These are phyloP conservation scores for Zapus hudsonius DNA, from an alignment of 2,113 vertebrate genomes.

Conservation along the genomic window DNA sequence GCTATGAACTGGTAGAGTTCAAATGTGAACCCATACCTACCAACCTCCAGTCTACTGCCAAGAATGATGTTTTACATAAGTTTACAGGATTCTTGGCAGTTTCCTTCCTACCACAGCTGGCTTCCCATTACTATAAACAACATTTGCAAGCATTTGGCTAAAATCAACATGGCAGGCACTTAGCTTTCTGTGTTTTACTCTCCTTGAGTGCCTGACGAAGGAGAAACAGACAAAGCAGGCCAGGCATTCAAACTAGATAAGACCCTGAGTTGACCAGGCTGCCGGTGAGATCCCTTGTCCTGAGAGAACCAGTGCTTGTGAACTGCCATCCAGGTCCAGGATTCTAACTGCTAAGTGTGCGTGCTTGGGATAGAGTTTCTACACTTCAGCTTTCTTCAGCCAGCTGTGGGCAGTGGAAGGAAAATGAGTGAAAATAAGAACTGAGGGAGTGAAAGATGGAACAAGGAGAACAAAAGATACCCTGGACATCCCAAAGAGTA, in stretches of 20 bases:
- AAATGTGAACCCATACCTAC: background rate
- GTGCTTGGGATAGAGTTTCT: conserved; percentile 62
- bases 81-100: background rate
- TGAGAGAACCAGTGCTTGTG: conserved; percentile 67
- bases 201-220: conserved; percentile 42
- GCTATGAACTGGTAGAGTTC: background rate
- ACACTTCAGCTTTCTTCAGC: conserved; percentile 56
- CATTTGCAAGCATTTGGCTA: conserved; percentile 24
- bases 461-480: conserved; percentile 21
- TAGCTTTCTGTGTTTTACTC: conserved; percentile 55
- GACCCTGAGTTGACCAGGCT: conserved; percentile 48
- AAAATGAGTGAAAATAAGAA: conserved; percentile 43
- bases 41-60: background rate
- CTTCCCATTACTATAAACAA: conserved; percentile 15
- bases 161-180: conserved; percentile 26
- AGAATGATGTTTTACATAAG: background rate
- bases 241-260: conserved; percentile 65
- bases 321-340: conserved; percentile 45
- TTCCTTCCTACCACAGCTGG: background rate
- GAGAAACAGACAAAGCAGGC: conserved; percentile 47
- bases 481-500: background rate
- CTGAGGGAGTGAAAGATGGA: conserved; percentile 7
- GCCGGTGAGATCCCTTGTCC: background rate
- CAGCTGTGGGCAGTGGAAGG: conserved; percentile 10
- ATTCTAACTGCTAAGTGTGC: conserved; percentile 62